Evolutionary conservation across 2,888 invertebrate genomes (phyloP).

Genomic region (Abrostola triplasia): DNA sequence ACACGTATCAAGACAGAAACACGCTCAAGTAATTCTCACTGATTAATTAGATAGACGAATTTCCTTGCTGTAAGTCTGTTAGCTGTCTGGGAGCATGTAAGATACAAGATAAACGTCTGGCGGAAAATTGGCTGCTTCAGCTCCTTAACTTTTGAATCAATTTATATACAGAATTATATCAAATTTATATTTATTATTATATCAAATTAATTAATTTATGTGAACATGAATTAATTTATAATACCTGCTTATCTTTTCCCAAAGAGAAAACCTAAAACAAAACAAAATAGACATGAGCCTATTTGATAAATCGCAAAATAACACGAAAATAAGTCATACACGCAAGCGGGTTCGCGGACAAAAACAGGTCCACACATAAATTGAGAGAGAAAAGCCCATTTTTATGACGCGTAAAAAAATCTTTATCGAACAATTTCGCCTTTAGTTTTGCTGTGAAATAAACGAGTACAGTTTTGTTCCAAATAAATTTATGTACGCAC

Average conservation of each 20-base stretch:
- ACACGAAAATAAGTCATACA: conserved; percentile 39
- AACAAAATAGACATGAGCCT: conserved; percentile 5
- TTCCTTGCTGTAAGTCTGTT: conserved; percentile 14
- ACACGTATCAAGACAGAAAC: conserved; percentile 34
- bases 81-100: conserved; percentile 27
- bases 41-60: conserved; percentile 46
- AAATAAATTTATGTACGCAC: conserved; percentile 43
- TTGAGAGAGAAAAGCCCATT: conserved; percentile 35
- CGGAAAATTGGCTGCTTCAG: too few relatives aligned
- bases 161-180: too few relatives aligned
- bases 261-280: too few relatives aligned
- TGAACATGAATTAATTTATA: too few relatives aligned
- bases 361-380: conserved; percentile 52
- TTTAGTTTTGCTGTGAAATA: conserved; percentile 42
- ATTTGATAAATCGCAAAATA: conserved; percentile 35
- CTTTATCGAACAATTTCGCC: conserved; percentile 53
- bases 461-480: conserved; percentile 42
- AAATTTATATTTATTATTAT: too few relatives aligned
- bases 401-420: conserved; percentile 56
- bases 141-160: too few relatives aligned
- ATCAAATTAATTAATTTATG: too few relatives aligned
- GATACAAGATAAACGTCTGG: background rate
- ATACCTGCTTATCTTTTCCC: too few relatives aligned
- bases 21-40: conserved; percentile 36
- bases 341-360: conserved; percentile 23